phyloP scores from a whole-genome alignment of 2,888 invertebrate genomes.

The Athrips mouffetella region DNA sequence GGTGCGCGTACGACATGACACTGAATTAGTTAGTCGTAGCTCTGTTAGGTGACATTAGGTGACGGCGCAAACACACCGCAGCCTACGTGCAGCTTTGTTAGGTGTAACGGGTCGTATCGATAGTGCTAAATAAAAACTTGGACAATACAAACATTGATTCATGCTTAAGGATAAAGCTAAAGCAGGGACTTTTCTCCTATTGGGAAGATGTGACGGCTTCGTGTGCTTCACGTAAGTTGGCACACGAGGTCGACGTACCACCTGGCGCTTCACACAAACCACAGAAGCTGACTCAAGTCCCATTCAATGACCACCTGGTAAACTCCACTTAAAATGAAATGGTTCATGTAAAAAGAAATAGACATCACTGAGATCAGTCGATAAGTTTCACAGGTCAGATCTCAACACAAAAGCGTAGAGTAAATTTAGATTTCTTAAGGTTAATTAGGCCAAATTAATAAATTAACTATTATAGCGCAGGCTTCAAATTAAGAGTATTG shows the following conservation, averaged over 20 bases:
- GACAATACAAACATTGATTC: conserved; percentile 61
- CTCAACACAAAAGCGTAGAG: conserved; percentile 69
- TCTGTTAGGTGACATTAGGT: conserved; percentile 55
- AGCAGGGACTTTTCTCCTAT: conserved; percentile 47
- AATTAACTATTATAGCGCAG: conserved; percentile 57
- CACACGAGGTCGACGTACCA: conserved; percentile 30
- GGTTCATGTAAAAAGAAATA: conserved; percentile 31
- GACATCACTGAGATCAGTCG: conserved; percentile 52
- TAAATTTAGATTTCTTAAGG: conserved; percentile 47
- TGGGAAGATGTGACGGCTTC: conserved; percentile 25
- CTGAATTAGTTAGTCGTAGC: conserved; percentile 66
- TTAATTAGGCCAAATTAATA: conserved; percentile 70
- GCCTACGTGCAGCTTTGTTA: conserved; percentile 58
- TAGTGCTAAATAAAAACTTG: conserved; percentile 50
- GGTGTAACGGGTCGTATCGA: conserved; percentile 44
- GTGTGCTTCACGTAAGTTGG: conserved; percentile 29
- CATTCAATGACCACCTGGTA: conserved; percentile 42
- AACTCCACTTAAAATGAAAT: conserved; percentile 38
- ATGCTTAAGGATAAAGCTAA: conserved; percentile 65
- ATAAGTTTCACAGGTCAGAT: conserved; percentile 49
- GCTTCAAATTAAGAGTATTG: conserved; percentile 73
- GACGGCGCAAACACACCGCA: conserved; percentile 39
- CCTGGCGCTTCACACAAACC: conserved; percentile 28
- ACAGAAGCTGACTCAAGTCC: conserved; percentile 48
- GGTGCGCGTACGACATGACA: conserved; percentile 37